A percentile compares a stretch with the other conserved stretches of the same genome.
Evolutionary conservation across 2,888 invertebrate species (phyloP).

Genomic region (Cantharis lateralis): DNA sequence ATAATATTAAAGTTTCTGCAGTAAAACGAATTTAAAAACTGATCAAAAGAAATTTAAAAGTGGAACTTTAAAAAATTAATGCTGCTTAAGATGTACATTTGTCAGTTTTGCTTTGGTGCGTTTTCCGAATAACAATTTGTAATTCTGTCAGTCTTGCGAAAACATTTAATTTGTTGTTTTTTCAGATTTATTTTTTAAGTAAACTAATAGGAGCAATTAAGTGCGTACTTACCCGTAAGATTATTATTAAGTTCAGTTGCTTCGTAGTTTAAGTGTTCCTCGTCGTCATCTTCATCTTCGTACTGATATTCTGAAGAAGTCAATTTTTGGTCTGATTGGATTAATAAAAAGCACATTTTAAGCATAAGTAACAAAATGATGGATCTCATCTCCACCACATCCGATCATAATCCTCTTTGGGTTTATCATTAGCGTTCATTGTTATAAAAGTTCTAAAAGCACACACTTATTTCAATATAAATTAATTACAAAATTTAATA

Average conservation of each 20-base stretch:
- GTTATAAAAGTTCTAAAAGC: slow-evolving; percentile 28
- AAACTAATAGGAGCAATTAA: background rate
- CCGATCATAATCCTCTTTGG: slow-evolving; percentile 43
- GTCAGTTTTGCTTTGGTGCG: background rate
- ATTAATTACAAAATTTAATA: background rate
- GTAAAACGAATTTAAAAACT: background rate
- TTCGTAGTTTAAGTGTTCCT: slow-evolving; percentile 44
- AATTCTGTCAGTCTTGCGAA: background rate
- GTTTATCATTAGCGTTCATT: slow-evolving; percentile 47
- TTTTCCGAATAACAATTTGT: background rate
- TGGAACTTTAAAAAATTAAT: background rate
- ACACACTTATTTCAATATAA: background rate
- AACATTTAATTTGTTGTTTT: background rate
- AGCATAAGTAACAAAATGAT: slow-evolving; percentile 47
- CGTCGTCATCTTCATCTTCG: slow-evolving; percentile 49
- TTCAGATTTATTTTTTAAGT: background rate
- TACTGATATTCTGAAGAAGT: slow-evolving; percentile 49
- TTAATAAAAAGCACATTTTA: slow-evolving; percentile 51
- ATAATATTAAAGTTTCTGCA: background rate
- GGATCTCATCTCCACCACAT: slow-evolving; percentile 53
- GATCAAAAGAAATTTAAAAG: background rate
- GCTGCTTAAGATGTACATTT: background rate
- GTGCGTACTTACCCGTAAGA: slow-evolving; percentile 50
- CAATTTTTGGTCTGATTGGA: slow-evolving; percentile 47
- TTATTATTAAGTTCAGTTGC: slow-evolving; percentile 53